Base-by-base conservation (phyloP, 2,113 vertebrate genomes). In the Cephalopholis sonnerati region DNA sequence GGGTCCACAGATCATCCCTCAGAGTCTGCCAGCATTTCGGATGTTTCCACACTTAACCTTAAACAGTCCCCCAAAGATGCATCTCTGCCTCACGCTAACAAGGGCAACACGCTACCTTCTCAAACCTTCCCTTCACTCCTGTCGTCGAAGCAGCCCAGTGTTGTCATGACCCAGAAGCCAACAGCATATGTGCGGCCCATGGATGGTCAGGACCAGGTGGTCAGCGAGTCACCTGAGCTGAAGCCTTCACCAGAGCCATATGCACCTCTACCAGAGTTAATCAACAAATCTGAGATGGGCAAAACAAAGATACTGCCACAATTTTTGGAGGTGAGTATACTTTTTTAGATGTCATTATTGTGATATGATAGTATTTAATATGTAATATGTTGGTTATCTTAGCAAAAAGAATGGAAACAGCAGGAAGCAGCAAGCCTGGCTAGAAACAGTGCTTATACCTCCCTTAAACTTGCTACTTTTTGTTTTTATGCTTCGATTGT, bases 131-230 rank as follows among this genome's bases (percentile, higher is more conserved):
- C 96, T 22, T 91, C 94, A 1, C 93, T 96, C 0, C 93, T 97
- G 72, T 94, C 96, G n/a, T 96, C 96, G 8, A 98, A 98, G 93
- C 94, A 87, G 63, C 77, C 92, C 39, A 94, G 90, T 65, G 91
- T 93, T 24, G 87, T 89, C 74, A 95, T 97, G 95, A 96, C 96
- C 76, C 96, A 96, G 90, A 99, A 99, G 92, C 98, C 98, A 62
- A 99, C 97, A 0, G 98, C 98, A 1, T 98, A 98, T 0, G 97
- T 99, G 54, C 95, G 98, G 68, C 98, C 98, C 74, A 97, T 99
- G 98, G 98, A 99, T 27, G 98, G 96, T 57, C 98, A 97, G 87
- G 98, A 99, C 66, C 98, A 99, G 93, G 94, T 94, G 17, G 93
- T 95, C 1, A 95, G 87, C 7, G 95, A 96, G 79, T 98, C 98